phyloP scores from a whole-genome alignment of 1,140 invertebrate genomes.

The Formica exsecta region DNA sequence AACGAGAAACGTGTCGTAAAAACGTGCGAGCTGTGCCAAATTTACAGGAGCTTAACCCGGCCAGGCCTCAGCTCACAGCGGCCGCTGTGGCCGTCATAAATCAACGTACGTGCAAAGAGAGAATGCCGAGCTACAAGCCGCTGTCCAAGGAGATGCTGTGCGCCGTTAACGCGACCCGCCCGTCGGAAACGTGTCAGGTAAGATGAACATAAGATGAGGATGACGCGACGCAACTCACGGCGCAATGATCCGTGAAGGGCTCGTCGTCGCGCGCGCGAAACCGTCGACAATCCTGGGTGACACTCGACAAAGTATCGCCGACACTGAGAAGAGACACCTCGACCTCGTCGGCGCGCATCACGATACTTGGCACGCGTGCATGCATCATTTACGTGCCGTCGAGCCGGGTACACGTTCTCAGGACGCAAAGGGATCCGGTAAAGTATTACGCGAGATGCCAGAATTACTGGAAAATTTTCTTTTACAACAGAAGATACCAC shows the following conservation, averaged over 20 bases:
- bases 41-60: slow-evolving; percentile 73
- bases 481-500: not conserved
- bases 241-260: slow-evolving; percentile 3
- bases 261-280: slow-evolving; percentile 1
- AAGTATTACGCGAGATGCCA: not conserved
- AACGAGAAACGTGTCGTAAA: slow-evolving; percentile 65
- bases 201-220: slow-evolving; percentile 57
- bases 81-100: slow-evolving; percentile 81
- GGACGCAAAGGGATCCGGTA: not conserved
- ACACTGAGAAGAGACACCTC: slow-evolving; percentile 40
- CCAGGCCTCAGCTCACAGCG: slow-evolving; percentile 81
- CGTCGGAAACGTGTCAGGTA: slow-evolving; percentile 70
- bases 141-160: slow-evolving; percentile 68
- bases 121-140: slow-evolving; percentile 74
- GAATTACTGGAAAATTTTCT: not conserved
- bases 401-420: not conserved
- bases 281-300: slow-evolving; percentile 48
- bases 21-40: slow-evolving; percentile 59
- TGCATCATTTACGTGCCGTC: slow-evolving; percentile 7
- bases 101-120: slow-evolving; percentile 81
- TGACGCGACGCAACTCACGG: slow-evolving; percentile 11
- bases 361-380: slow-evolving; percentile 51
- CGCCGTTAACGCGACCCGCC: slow-evolving; percentile 58
- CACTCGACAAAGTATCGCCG: slow-evolving; percentile 52
- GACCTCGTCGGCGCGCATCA: slow-evolving; percentile 50